Base-by-base conservation (phyloP, 2,113 vertebrate genomes). In the Stictonetta naevosa region DNA sequence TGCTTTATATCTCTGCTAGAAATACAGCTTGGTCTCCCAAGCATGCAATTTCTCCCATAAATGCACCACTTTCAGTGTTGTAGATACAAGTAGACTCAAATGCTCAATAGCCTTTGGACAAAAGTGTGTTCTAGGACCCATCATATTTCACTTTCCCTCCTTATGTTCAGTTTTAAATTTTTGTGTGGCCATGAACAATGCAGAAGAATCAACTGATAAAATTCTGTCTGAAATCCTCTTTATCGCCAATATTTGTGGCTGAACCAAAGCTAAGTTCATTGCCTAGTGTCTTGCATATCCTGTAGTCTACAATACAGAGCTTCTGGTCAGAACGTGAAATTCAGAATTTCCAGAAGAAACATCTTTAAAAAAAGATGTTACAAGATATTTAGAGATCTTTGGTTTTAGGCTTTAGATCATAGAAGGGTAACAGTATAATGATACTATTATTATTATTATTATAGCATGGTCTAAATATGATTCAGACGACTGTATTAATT, bases 401-500 rank as follows among this genome's bases (percentile, higher is more conserved):
- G 50, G 0, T 58, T 76, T 83, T 48, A 88, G 5, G 4, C 2
- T 88, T 83, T 36, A 71, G 31, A 2, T 59, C 44, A 26, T 0
- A 74, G 40, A 81, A 83, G 8, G 0, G 0, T 22, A 48, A 34
- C 11, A 19, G 4, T 38, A 28, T 15, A 55, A 63, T 11, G 3
- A 19, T 16, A 4, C 1, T 40, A 40, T 13, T 40, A 40, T 40
- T 40, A 13, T 40, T 40, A 40, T 40, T 40, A 40, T 40, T 4
- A 50, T 58, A 80, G 42, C 46, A 48, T 48, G 46, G 4, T 40
- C 16, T 44, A 3, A 16, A 71, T 50, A 36, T 58, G 20, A 73
- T 83, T 40, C 36, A 62, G 11, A 83, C 5, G 14, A 8, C 18
- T 77, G 1, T n/a, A 48, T 19, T 13, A 23, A 3, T 13, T 28